Evolutionary conservation across 2,797 vertebrate species (phyloP), one percentile per base, ranked within the genome.

Genomic region (Bradypodion pumilum): DNA sequence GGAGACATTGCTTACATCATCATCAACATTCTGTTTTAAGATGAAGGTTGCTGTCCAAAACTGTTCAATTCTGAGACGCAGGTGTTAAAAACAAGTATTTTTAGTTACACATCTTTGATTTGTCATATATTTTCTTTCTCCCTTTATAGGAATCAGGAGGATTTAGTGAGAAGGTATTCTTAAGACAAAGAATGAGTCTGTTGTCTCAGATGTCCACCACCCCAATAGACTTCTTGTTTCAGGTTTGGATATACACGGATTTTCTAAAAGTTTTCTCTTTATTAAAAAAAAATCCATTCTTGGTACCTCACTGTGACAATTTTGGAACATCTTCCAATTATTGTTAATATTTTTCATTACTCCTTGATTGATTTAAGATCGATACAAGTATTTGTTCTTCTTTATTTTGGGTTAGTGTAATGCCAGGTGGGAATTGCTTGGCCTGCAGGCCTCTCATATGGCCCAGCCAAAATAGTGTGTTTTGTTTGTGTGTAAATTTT

Each of bases 101-200:
- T 37, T 4, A 12, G 8, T 72, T 62, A 42, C 35, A 73, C 52
- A 49, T 65, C 73, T 72, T 46, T 65, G 3, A 3, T 37, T 68
- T 12, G 56, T 6, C 3, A 7, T 5, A 13, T 5, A 3, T 42
- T 56, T 25, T 16, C 27, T 32, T 1, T 85, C 72, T 74, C 19
- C 12, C 88, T 40, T 92, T 89, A 29, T 80, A 99, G 98, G 97
- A 96, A 15, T 95, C 96, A 0, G 96, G 95, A 27, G 96, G 96
- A 6, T 93, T 97, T 62, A 97, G 94, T 40, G 96, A 97, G 91
- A 97, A 96, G 80, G 86, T 96, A 7, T 90, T 97, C 88, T 96
- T 99, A 85, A 97, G 96, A 87, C 97, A 98, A 91, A 97, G 96
- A 93, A 97, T 99, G 97, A 98, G 96, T 90, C 92, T 97, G 70